Evolutionary conservation across 2,797 vertebrate genomes (phyloP).

Genomic region (Nannoperca australis): DNA sequence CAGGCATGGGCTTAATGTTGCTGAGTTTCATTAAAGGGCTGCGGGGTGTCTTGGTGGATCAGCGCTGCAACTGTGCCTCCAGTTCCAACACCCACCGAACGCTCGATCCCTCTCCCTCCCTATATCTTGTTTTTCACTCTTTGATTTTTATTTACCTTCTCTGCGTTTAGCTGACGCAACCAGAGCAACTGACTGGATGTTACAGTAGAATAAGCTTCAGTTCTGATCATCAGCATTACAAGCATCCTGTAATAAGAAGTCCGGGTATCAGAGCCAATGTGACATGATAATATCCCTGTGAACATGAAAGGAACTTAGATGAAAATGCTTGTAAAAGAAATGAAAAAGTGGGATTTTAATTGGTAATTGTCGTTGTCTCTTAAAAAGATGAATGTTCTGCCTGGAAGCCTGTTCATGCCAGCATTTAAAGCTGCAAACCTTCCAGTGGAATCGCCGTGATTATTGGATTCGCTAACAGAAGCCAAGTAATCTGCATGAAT

Average conservation of each 20-base stretch:
- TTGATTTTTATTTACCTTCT: slow-evolving; percentile 35
- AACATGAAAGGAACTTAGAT: neutral
- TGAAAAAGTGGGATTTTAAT: neutral
- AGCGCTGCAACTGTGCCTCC: slow-evolving; percentile 28
- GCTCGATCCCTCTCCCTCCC: neutral
- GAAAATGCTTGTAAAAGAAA: neutral
- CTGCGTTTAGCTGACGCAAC: slow-evolving; percentile 34
- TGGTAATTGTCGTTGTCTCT: neutral
- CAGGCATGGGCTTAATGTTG: slow-evolving; percentile 23
- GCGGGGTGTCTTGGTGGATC: slow-evolving; percentile 42
- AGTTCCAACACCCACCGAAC: slow-evolving; percentile 12
- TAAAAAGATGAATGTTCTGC: neutral
- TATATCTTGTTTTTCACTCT: slow-evolving; percentile 5
- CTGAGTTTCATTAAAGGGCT: slow-evolving; percentile 29
- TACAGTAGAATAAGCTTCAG: slow-evolving; percentile 9
- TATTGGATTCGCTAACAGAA: no score
- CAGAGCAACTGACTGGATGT: slow-evolving; percentile 4
- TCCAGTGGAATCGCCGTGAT: no score
- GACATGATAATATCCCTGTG: neutral
- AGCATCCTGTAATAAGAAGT: slow-evolving; percentile 7
- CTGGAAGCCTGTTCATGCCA: neutral
- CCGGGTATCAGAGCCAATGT: neutral
- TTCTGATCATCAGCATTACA: slow-evolving; percentile 22
- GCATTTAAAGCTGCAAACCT: no score
- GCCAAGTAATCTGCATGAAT: no score